A percentile compares a stretch with the other conserved stretches of the same genome.
These are phyloP conservation scores for Yoshiicerus persimilis DNA, from an alignment of 1,140 invertebrate species.

Conservation along the genomic window DNA sequence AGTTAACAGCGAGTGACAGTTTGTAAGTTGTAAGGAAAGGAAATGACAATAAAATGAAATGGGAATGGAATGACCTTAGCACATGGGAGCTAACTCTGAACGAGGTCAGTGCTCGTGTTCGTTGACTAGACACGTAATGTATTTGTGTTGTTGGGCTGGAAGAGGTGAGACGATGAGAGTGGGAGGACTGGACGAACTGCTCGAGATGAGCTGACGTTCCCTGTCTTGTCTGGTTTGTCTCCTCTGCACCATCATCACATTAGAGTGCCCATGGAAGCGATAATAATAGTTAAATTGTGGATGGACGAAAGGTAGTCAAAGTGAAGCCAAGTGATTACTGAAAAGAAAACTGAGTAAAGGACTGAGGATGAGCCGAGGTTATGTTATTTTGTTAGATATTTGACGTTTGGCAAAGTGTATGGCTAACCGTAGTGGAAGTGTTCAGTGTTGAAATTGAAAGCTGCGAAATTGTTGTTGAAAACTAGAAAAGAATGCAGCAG, in stretches of 20 bases:
- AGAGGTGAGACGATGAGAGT: not conserved
- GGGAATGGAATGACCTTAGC: not conserved
- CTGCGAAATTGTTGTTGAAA: not conserved
- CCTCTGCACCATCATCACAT: not conserved
- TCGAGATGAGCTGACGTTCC: not conserved
- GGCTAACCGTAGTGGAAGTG: not conserved
- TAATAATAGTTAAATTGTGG: slow-evolving; percentile 6
- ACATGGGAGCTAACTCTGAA: not conserved
- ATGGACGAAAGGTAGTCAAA: not conserved
- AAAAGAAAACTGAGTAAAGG: not conserved
- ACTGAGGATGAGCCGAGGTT: not conserved
- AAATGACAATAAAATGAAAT: not conserved
- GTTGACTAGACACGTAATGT: not conserved
- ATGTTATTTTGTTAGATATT: not conserved
- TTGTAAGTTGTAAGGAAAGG: not conserved
- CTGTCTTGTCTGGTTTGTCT: not conserved
- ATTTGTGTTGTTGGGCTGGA: not conserved
- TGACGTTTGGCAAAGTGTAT: not conserved
- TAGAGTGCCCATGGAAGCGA: slow-evolving; percentile 10
- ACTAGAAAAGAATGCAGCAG: not conserved
- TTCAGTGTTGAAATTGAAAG: not conserved
- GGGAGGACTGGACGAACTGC: not conserved
- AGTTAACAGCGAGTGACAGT: not conserved
- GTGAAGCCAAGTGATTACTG: not conserved
- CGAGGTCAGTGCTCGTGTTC: slow-evolving; percentile 2